These are phyloP conservation scores for Battus philenor DNA, from an alignment of 1,140 invertebrate genomes.

Conservation along the genomic window DNA sequence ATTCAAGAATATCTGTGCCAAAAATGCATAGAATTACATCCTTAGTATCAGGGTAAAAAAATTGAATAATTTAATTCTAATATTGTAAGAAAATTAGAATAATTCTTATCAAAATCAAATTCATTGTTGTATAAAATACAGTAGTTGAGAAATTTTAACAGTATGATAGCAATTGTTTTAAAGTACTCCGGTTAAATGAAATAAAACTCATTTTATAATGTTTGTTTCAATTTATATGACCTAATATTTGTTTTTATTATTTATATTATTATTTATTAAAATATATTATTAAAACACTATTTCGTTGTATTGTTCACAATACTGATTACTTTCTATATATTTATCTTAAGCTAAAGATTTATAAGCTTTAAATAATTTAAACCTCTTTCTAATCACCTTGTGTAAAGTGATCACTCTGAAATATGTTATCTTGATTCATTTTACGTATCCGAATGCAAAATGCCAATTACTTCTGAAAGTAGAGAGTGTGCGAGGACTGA, in stretches of 20 bases:
- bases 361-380: too few relatives aligned
- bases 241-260: not conserved
- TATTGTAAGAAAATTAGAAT: slow-evolving; percentile 22
- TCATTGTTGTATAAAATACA: slow-evolving; percentile 32
- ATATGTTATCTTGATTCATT: too few relatives aligned
- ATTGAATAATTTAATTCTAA: slow-evolving; percentile 13
- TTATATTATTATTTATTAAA: not conserved
- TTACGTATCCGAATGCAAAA: too few relatives aligned
- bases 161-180: slow-evolving; percentile 36
- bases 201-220: slow-evolving; percentile 21
- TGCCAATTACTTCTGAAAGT: too few relatives aligned
- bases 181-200: slow-evolving; percentile 21
- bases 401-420: too few relatives aligned
- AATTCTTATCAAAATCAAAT: slow-evolving; percentile 29
- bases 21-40: slow-evolving; percentile 46
- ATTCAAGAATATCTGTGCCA: slow-evolving; percentile 41
- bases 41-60: slow-evolving; percentile 51
- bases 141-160: slow-evolving; percentile 23
- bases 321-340: too few relatives aligned
- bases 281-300: not conserved
- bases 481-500: too few relatives aligned
- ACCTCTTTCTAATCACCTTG: too few relatives aligned
- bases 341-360: too few relatives aligned
- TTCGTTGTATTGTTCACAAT: too few relatives aligned
- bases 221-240: slow-evolving; percentile 15